A percentile compares a stretch with the other conserved stretches of the same genome.
Conservation (phyloP, 2,888 invertebrate genomes). For the Clivina fossor region DNA sequence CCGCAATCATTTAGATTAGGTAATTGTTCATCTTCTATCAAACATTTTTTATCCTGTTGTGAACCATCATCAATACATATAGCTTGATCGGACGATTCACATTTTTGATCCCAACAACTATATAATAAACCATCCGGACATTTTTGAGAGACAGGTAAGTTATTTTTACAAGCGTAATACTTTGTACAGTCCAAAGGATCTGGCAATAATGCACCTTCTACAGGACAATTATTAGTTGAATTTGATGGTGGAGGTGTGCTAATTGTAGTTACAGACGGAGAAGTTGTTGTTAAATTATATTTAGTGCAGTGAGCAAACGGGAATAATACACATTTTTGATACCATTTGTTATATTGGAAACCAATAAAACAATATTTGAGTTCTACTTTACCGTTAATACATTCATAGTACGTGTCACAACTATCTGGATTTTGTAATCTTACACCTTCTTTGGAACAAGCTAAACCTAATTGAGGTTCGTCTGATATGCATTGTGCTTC, state of each 20-base stretch:
- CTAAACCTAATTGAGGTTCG: slow-evolving; percentile 4
- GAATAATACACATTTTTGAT: slow-evolving; percentile 8
- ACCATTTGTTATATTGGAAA: slow-evolving; percentile 22
- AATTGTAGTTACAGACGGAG: not conserved
- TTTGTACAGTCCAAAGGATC: not conserved
- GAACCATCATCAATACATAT: not conserved
- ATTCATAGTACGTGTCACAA: slow-evolving; percentile 22
- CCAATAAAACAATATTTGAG: slow-evolving; percentile 8
- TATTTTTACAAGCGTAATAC: not conserved
- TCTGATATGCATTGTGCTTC: slow-evolving; percentile 15
- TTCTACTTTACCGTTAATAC: slow-evolving; percentile 13
- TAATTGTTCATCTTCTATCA: not conserved
- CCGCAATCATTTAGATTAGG: slow-evolving; percentile 1
- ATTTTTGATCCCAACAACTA: slow-evolving; percentile 10
- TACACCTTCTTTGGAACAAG: slow-evolving; percentile 12
- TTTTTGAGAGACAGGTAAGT: not conserved
- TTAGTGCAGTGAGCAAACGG: slow-evolving; percentile 8
- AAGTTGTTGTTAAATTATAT: not conserved
- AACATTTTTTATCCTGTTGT: slow-evolving; percentile 6
- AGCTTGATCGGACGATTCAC: not conserved
- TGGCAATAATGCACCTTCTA: not conserved
- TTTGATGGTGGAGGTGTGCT: not conserved
- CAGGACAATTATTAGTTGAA: not conserved
- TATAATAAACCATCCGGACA: slow-evolving; percentile 1
- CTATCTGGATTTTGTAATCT: slow-evolving; percentile 8